Evolutionary conservation across 2,888 invertebrate genomes (phyloP).

Genomic region (Lasioglossum morio): DNA sequence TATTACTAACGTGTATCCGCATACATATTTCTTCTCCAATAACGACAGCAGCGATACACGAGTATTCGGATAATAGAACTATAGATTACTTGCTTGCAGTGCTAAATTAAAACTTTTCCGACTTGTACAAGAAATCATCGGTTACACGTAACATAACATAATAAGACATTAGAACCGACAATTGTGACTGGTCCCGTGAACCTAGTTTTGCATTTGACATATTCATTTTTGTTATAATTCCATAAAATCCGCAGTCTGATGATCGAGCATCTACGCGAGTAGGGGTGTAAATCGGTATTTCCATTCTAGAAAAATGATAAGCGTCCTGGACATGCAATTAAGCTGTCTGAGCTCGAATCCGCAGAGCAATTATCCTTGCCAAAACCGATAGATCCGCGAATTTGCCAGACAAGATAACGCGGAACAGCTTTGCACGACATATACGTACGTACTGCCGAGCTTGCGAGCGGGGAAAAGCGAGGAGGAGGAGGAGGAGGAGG

Average conservation of each 20-base stretch:
- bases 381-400: constrained; percentile 4
- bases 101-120: no score
- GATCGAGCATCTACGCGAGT: neutral
- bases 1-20: neutral
- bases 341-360: neutral
- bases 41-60: neutral
- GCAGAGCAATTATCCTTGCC: constrained; percentile 1
- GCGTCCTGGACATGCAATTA: neutral
- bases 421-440: neutral
- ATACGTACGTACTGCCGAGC: neutral
- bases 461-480: neutral
- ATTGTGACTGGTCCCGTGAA: no score
- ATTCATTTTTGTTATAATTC: neutral
- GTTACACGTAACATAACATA: no score
- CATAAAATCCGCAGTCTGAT: neutral
- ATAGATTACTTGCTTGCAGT: no score
- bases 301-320: neutral
- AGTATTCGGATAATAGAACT: no score
- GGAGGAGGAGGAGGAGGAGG: neutral
- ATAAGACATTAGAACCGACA: no score
- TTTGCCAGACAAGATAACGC: neutral
- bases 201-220: neutral
- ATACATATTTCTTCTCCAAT: neutral
- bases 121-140: no score
- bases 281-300: neutral